Base-by-base conservation (phyloP, 2,888 invertebrate species). In the Tetheella fluctuosa region DNA sequence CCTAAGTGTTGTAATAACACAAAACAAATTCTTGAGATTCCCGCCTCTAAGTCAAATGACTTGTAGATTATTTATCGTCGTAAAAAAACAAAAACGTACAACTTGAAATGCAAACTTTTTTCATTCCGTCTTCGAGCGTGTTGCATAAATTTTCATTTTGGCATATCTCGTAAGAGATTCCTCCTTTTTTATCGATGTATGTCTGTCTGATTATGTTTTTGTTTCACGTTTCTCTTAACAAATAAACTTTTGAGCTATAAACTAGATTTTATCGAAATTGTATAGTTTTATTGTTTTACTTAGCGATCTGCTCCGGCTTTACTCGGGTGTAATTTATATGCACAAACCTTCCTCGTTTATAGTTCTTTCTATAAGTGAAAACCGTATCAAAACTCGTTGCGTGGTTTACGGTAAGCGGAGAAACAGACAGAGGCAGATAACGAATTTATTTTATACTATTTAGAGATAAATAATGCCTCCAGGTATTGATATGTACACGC, bases 71-170 rank as follows among this genome's bases (percentile, higher is more conserved):
- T 20, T 48, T 34, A 34, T 34, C 34, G 34, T 13, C 34, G 13
- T 34, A 13, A 20, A 48, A 10, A 48, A 48, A n/a, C n/a, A 7
- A 20, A 48, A 48, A 20, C 48, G 48, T 2, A 4, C 20, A 20
- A 48, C n/a, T 1, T 10, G 34, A 48, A 48, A 34, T 55, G 34
- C 54, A 54, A 54, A 34, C 0, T 34, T 54, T 34, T 55, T 55
- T 55, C 6, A 4, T 25, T 37, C 34, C 15, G 34, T 23, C 23
- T 10, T n/a, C 39, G 39, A 39, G 39, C 39, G 30, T n/a, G 17
- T 13, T 34, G 55, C 20, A 23, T 34, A 55, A 8, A 20, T 55
- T 55, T 55, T 37, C 55, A 6, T 55, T 34, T 55, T 34, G 34
- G 23, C 37, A 34, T 55, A 20, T 55, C 23, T 13, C 17, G 54